These are phyloP conservation scores for Melitaea cinxia DNA, from an alignment of 1,140 invertebrate species.

Conservation along the genomic window DNA sequence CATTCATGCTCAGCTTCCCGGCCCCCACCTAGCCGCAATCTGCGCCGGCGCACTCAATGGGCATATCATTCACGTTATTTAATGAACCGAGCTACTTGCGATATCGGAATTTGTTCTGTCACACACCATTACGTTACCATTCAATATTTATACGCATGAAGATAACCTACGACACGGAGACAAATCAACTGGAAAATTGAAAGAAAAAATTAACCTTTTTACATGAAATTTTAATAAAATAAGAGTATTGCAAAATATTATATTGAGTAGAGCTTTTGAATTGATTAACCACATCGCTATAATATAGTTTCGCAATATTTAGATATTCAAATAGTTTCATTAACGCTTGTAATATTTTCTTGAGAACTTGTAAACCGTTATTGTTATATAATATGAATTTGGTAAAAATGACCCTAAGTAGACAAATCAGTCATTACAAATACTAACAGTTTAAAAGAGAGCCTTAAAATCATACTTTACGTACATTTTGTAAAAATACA, in stretches of 20 bases:
- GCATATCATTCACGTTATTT: constrained; percentile 59
- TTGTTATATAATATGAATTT: no score
- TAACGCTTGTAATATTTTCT: no score
- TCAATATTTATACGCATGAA: constrained; percentile 6
- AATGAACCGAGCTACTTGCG: constrained; percentile 55
- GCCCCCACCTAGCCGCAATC: constrained; percentile 34
- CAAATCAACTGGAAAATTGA: not conserved
- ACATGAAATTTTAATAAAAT: no score
- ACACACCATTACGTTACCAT: constrained; percentile 39
- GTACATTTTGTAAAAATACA: constrained; percentile 64
- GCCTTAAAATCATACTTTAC: constrained; percentile 47
- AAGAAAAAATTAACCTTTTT: not conserved
- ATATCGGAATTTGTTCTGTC: constrained; percentile 44
- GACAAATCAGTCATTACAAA: not conserved
- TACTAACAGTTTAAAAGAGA: constrained; percentile 19
- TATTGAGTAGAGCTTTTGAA: no score
- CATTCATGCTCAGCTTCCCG: constrained; percentile 39
- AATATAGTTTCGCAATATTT: no score
- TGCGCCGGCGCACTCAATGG: constrained; percentile 38
- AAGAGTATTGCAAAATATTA: no score
- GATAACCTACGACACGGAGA: not conserved
- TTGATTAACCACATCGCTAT: no score
- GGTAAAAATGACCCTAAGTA: no score
- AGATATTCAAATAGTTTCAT: no score
- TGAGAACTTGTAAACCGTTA: no score